Evolutionary conservation across 2,888 invertebrate species (phyloP).

Genomic region (Neocrepidodera transversa): DNA sequence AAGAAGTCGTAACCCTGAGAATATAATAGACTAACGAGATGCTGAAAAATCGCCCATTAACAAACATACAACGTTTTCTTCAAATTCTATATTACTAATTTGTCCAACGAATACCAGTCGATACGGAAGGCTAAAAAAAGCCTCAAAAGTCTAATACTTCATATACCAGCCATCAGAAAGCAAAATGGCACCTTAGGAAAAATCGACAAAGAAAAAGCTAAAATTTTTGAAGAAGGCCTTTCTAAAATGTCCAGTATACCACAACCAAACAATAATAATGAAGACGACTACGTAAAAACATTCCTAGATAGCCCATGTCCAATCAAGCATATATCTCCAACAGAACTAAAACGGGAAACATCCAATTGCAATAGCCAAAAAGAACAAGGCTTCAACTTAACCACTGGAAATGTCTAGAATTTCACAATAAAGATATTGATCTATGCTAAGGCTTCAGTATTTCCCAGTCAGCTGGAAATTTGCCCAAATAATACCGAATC

Average conservation of each 20-base stretch:
- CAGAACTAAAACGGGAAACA: background rate
- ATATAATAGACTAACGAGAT: too few species aligned
- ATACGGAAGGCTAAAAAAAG: too few species aligned
- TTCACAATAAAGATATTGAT: background rate
- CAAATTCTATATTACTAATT: too few species aligned
- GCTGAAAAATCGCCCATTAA: too few species aligned
- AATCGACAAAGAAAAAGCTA: slow-evolving; percentile 2
- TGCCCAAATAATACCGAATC: background rate
- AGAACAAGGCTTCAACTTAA: background rate
- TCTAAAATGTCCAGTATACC: background rate
- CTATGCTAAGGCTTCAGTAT: background rate
- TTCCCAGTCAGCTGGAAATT: background rate
- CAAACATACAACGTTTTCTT: too few species aligned
- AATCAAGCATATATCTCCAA: background rate
- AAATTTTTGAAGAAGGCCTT: too few species aligned
- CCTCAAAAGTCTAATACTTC: background rate
- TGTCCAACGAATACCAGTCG: too few species aligned
- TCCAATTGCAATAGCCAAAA: background rate
- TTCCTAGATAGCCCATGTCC: background rate
- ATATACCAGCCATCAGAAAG: background rate
- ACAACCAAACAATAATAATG: background rate
- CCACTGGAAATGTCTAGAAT: background rate
- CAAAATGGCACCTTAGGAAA: background rate
- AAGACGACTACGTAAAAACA: background rate
- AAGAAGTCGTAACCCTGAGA: too few species aligned